These are phyloP conservation scores for Numenius phaeopus DNA, from an alignment of 2,797 vertebrate genomes.

Conservation along the genomic window DNA sequence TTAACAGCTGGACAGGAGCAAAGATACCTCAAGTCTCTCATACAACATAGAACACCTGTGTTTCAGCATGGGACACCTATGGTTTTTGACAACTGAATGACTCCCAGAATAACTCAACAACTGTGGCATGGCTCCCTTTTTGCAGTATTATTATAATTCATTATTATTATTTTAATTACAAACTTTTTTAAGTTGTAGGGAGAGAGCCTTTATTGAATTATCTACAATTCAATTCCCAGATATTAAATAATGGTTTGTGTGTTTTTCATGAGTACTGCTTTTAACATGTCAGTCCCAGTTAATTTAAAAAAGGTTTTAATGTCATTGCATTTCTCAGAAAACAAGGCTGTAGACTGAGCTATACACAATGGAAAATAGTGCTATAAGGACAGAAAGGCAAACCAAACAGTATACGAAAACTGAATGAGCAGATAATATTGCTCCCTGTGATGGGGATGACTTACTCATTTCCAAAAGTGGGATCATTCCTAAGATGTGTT, in stretches of 20 bases:
- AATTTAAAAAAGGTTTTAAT: neutral
- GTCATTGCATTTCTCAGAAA: neutral
- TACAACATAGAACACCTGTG: neutral
- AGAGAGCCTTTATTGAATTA: neutral
- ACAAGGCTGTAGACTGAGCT: neutral
- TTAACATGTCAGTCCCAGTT: neutral
- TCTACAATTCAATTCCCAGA: neutral
- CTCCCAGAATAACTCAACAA: neutral
- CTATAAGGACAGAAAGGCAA: neutral
- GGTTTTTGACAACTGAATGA: neutral
- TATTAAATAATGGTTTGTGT: neutral
- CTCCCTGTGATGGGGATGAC: neutral
- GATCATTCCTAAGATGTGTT: neutral
- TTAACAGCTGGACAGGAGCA: neutral
- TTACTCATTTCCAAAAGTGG: accelerated
- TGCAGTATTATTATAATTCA: too few species aligned
- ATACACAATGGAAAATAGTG: neutral
- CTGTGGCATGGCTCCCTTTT: neutral
- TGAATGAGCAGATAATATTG: neutral
- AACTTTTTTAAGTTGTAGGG: neutral
- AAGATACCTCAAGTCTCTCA: accelerated
- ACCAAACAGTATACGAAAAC: neutral
- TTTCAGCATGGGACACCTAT: neutral
- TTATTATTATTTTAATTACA: neutral
- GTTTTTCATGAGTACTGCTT: neutral